These are phyloP conservation scores for Trachemys scripta DNA, from an alignment of 2,113 vertebrate genomes.

Conservation along the genomic window DNA sequence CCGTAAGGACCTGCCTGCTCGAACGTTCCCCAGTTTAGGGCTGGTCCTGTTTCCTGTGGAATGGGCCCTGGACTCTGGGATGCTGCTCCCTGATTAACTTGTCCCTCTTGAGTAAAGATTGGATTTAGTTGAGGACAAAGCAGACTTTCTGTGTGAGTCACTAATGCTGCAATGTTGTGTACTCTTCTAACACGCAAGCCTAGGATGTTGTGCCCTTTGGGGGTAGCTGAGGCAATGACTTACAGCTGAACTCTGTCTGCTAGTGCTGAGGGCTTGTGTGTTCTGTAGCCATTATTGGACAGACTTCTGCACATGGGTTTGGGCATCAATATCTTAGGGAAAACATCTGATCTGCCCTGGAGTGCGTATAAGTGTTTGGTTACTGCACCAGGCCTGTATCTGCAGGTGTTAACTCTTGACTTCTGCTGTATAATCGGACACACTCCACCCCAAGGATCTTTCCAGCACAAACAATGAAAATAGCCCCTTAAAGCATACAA, in stretches of 20 bases:
- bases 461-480: neutral
- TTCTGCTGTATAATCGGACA: neutral
- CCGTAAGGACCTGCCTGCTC: too few relatives aligned
- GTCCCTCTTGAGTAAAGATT: neutral
- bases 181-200: neutral
- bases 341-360: neutral
- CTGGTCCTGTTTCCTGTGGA: neutral
- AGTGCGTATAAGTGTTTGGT: neutral
- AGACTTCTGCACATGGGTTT: neutral
- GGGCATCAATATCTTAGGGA: too few relatives aligned
- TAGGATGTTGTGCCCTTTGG: too few relatives aligned
- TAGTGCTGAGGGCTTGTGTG: neutral
- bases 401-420: too few relatives aligned
- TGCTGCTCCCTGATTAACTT: neutral
- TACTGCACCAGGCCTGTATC: too few relatives aligned
- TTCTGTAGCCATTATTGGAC: neutral
- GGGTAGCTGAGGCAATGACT: neutral
- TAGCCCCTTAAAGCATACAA: neutral
- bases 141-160: too few relatives aligned
- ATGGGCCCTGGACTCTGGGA: neutral
- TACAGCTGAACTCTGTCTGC: neutral
- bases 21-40: neutral
- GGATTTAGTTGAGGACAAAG: neutral
- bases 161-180: too few relatives aligned
- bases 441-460: neutral